Evolutionary conservation across 2,113 vertebrate genomes (phyloP), one percentile per base, ranked within the genome.

Genomic region (Callipepla californica): DNA sequence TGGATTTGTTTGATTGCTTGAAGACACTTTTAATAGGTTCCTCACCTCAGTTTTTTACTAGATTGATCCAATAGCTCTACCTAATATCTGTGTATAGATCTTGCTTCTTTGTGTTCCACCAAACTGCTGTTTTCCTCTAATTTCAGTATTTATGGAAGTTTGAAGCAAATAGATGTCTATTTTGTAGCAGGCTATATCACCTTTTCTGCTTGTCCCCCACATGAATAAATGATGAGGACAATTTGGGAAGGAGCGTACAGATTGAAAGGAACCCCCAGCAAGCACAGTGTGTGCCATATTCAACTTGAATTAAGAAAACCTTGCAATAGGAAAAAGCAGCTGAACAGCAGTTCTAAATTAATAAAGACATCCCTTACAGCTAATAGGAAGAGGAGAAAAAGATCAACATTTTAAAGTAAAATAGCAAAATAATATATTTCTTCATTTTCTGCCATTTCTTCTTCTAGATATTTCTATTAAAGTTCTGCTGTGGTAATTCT

Each of bases 141-240:
- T 63, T 77, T 76, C 50, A 40, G 7, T 51, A 25, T 34, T 87
- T 89, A 38, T 55, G 77, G 62, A 59, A 38, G 5, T 55, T 50
- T 59, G 57, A 84, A 91, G 42, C 4, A 65, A 89, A 92, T 11
- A 57, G 20, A 22, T 30, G 21, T 13, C 7, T 32, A 21, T 26
- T 25, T 67, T 87, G 26, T 13, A 70, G 36, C 40, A 47, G 42
- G 8, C 20, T 50, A 7, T 3, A 34, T 11, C 53, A 61, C 38
- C 15, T n/a, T 11, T 5, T 55, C 26, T 15, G 8, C 30, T 63
- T 40, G 22, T 47, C 4, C 4, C 10, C 42, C 32, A 9, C 3
- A 15, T 0, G 0, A 66, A 28, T 4, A 80, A 12, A 6, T 7
- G 0, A 1, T 48, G 40, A 77, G 16, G 10, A 72, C 53, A 50